Conservation (phyloP, 2,113 vertebrate genomes). For the Maccullochella peelii region DNA sequence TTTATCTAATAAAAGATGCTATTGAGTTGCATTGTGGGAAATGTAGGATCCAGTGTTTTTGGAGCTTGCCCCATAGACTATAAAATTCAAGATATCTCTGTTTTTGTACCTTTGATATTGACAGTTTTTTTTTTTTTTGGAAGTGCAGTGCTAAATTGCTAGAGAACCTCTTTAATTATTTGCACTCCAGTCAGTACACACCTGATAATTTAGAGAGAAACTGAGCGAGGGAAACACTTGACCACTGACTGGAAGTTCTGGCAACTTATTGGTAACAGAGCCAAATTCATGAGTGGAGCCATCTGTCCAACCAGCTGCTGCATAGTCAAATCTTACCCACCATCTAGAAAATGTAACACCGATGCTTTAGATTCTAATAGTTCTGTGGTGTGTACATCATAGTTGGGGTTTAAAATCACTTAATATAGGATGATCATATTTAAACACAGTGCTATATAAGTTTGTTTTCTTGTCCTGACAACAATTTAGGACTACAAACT, state of each 20-base stretch:
- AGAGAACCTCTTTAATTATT: background rate
- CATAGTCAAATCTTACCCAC: background rate
- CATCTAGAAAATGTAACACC: background rate
- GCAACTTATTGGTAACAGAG: background rate
- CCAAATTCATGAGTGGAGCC: constrained; percentile 16
- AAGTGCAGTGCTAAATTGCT: background rate
- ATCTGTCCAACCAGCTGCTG: constrained; percentile 35
- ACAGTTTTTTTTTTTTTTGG: too few species aligned
- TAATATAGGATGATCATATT: background rate
- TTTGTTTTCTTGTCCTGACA: background rate
- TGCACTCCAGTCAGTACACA: background rate
- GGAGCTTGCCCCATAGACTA: too few species aligned
- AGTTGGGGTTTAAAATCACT: background rate
- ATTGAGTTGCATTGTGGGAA: background rate
- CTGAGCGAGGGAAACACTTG: background rate
- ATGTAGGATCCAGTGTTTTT: background rate
- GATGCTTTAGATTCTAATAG: background rate
- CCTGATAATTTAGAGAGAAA: background rate
- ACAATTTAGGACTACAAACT: background rate
- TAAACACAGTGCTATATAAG: background rate
- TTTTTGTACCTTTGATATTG: background rate
- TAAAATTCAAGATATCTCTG: background rate
- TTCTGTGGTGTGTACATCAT: background rate
- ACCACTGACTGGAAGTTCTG: constrained; percentile 5
- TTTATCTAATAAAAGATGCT: background rate